Conservation (phyloP, 2,113 vertebrate genomes). For the Benthochromis sp. region DNA sequence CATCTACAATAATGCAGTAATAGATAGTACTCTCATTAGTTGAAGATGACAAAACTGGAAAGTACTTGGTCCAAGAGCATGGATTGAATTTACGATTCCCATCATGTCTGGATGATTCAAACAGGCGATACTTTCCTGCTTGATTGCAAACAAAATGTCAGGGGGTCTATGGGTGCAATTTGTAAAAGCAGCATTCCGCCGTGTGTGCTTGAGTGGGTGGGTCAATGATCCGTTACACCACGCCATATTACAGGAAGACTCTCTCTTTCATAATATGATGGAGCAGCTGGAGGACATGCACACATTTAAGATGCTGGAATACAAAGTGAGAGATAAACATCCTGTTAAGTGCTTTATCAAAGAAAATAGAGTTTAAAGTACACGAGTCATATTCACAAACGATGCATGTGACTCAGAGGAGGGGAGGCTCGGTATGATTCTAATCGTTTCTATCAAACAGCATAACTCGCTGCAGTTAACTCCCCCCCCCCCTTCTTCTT, state of each 20-base stretch:
- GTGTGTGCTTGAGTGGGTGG: constrained; percentile 46
- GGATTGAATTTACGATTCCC: constrained; percentile 39
- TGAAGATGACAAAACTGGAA: not conserved
- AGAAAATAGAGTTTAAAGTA: not conserved
- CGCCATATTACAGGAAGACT: constrained; percentile 14
- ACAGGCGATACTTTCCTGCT: constrained; percentile 44
- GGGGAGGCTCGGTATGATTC: not conserved
- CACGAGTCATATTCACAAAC: not conserved
- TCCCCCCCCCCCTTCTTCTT: not conserved
- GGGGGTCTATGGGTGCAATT: constrained; percentile 46
- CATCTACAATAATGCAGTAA: not conserved
- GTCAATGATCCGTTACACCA: constrained; percentile 54
- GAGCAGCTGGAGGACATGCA: constrained; percentile 1
- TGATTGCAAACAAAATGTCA: constrained; percentile 57
- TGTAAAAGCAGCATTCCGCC: constrained; percentile 56
- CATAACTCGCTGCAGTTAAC: not conserved
- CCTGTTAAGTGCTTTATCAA: not conserved
- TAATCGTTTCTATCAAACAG: not conserved
- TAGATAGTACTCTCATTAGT: not conserved
- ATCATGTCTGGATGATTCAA: constrained; percentile 34
- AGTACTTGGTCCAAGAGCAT: not conserved
- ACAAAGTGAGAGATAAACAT: constrained; percentile 12
- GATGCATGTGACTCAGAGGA: not conserved
- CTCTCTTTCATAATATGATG: constrained; percentile 20
- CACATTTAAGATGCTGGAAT: constrained; percentile 25